These are phyloP conservation scores for Mellivora capensis DNA, from an alignment of 2,113 vertebrate genomes.

Conservation along the genomic window DNA sequence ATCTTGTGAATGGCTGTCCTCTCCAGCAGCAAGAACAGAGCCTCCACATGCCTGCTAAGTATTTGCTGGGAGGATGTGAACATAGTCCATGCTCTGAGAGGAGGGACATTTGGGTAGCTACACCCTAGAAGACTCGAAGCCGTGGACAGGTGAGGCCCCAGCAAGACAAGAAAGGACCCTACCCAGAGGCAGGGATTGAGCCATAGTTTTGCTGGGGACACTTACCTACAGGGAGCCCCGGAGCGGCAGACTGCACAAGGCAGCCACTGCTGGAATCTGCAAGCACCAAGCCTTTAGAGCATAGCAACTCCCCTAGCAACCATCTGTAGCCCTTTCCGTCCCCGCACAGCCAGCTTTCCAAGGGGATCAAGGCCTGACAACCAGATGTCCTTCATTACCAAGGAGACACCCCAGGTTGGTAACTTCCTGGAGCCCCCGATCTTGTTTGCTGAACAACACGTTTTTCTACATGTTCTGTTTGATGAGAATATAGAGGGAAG, in stretches of 20 bases:
- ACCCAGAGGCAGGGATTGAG: neutral
- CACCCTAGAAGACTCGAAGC: neutral
- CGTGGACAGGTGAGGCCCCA: neutral
- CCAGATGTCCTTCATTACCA: neutral
- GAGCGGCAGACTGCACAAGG: neutral
- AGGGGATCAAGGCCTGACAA: neutral
- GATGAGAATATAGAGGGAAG: neutral
- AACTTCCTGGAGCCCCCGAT: neutral
- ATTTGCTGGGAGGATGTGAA: neutral
- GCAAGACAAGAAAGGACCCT: neutral
- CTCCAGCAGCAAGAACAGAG: neutral
- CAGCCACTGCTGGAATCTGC: too few relatives aligned
- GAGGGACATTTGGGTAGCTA: neutral
- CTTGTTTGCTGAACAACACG: neutral
- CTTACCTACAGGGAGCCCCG: neutral
- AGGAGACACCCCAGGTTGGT: neutral
- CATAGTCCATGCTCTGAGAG: neutral
- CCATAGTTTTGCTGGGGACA: neutral
- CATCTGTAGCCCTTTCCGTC: neutral
- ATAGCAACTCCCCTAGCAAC: neutral
- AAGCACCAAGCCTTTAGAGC: neutral
- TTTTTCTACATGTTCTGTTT: neutral
- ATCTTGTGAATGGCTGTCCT: neutral
- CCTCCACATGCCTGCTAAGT: neutral
- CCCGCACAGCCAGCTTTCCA: neutral